Conservation (phyloP, 2,797 vertebrate species). For the Heliangelus exortis region DNA sequence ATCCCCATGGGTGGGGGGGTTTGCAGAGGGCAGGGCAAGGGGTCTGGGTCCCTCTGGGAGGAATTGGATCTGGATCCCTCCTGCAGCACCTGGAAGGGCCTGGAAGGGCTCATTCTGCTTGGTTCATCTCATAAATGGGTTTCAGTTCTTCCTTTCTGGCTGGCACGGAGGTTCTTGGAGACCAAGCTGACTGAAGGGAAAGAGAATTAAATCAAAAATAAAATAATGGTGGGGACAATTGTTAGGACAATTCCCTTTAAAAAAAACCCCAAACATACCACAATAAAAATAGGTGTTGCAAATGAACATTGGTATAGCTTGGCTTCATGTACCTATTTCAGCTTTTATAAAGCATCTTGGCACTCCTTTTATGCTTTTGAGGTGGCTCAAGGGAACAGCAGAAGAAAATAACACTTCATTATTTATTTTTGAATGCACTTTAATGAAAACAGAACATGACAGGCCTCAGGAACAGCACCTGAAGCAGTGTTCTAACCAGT, state of each 20-base stretch:
- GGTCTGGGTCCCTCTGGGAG: rapidly evolving
- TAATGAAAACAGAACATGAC: neutral
- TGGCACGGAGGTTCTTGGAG: neutral
- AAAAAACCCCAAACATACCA: neutral
- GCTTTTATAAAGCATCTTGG: neutral
- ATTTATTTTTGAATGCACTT: neutral
- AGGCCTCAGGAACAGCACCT: neutral
- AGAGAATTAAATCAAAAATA: neutral
- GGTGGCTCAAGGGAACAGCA: neutral
- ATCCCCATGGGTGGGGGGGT: no score
- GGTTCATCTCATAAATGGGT: neutral
- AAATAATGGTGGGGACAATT: rapidly evolving
- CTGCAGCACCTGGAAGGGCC: neutral
- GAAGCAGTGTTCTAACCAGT: neutral
- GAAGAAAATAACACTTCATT: neutral
- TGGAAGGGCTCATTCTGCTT: neutral
- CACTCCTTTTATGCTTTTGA: neutral
- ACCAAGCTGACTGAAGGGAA: neutral
- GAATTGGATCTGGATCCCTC: no score
- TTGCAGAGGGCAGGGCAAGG: neutral
- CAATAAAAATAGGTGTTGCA: neutral
- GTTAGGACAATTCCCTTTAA: neutral
- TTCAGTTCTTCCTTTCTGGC: neutral
- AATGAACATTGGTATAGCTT: neutral
- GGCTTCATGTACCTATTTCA: neutral